Evolutionary conservation across 1,140 invertebrate genomes (phyloP).

Genomic region (Trichonephila clavata): DNA sequence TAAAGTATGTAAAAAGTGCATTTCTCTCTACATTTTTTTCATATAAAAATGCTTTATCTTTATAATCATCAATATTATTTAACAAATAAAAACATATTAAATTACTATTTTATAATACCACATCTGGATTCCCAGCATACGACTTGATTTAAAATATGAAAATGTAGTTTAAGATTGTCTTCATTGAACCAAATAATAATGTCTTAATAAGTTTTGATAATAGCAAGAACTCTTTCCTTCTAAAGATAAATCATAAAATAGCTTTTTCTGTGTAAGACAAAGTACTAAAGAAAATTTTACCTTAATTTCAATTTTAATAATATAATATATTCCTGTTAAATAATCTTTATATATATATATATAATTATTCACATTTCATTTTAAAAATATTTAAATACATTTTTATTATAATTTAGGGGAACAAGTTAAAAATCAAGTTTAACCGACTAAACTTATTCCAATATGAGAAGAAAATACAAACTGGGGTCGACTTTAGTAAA

Average conservation of each 20-base stretch:
- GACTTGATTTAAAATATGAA: too few species aligned
- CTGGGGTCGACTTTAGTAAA: not conserved
- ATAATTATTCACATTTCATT: not conserved
- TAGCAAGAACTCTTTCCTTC: not conserved
- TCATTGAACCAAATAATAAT: too few species aligned
- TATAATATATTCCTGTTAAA: not conserved
- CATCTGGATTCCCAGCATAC: too few species aligned
- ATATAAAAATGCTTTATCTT: too few species aligned
- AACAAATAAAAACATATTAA: too few species aligned
- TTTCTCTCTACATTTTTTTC: too few species aligned
- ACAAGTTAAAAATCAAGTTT: not conserved
- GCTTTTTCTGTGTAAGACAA: not conserved
- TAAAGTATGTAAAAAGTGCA: too few species aligned
- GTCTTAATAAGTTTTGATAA: too few species aligned
- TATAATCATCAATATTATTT: too few species aligned
- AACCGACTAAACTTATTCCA: conserved; percentile 3
- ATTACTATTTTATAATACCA: too few species aligned
- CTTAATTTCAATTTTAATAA: not conserved
- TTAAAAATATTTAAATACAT: not conserved
- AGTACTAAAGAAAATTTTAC: not conserved
- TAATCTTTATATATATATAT: too few species aligned
- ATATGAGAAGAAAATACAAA: not conserved
- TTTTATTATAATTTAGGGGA: conserved; percentile 61
- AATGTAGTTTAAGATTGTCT: too few species aligned
- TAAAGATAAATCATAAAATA: not conserved